phyloP scores from a whole-genome alignment of 2,888 invertebrate species.

The Scrobipalpa costella region DNA sequence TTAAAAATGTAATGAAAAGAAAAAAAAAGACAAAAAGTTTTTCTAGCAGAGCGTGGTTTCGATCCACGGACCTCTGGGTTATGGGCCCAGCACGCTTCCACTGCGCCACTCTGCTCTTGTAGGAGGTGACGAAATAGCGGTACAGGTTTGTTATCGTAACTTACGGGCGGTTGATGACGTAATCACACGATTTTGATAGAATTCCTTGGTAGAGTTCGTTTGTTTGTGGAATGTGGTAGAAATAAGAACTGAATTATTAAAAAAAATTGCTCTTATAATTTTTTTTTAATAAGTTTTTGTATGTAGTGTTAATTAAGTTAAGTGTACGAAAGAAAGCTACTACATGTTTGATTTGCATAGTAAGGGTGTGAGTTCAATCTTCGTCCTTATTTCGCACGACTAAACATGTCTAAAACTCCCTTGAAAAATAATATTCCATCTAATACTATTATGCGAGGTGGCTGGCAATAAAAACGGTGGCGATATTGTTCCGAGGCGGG shows the following conservation, averaged over 20 bases:
- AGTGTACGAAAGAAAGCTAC: too few species aligned
- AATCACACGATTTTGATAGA: not conserved
- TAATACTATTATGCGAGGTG: constrained; percentile 37
- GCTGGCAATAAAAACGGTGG: constrained; percentile 52
- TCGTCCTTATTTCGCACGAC: too few species aligned
- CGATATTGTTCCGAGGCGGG: constrained; percentile 64
- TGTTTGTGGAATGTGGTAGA: too few species aligned
- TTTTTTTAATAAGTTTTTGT: not conserved
- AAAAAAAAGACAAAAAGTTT: constrained; percentile 46
- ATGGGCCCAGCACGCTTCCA: constrained; percentile 90
- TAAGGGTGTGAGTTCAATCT: too few species aligned
- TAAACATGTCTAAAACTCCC: constrained; percentile 21
- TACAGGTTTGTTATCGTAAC: not conserved
- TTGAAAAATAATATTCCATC: constrained; percentile 27
- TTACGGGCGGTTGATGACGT: not conserved
- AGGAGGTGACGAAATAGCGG: constrained; percentile 34
- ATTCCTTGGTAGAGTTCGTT: not conserved
- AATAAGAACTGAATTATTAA: not conserved
- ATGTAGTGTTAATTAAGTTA: too few species aligned
- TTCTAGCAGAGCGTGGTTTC: constrained; percentile 91
- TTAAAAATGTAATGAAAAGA: constrained; percentile 23
- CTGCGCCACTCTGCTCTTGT: constrained; percentile 86
- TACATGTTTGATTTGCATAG: too few species aligned
- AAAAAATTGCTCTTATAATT: not conserved
- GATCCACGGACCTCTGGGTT: constrained; percentile 95